Evolutionary conservation across 2,113 vertebrate species (phyloP), one percentile per base, ranked within the genome.

Genomic region (Marmota flaviventris): DNA sequence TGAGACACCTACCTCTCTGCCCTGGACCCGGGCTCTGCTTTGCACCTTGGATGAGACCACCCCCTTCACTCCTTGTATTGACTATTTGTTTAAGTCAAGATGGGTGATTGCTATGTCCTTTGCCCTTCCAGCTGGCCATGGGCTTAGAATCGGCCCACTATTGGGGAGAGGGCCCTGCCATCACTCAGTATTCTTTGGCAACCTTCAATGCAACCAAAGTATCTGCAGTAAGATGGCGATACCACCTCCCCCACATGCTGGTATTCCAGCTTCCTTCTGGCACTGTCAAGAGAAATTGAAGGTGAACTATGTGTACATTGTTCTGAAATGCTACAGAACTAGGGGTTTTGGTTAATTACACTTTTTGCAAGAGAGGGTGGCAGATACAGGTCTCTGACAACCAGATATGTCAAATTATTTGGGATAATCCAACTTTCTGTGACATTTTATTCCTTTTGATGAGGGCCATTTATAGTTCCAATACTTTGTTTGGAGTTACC

Each of bases 381-480:
- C 17, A 20, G 69, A 2, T 34, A 17, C 11, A 83, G 16, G n/a
- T 53, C 24, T 75, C 48, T 76, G 29, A 79, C 27, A 63, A 37
- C 13, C 42, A 76, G 56, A 86, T 37, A 51, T 39, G n/a, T 39
- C 81, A 27, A 93, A 48, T 83, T 84, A 34, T 86, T 56, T 79
- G 13, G 39, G 58, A 77, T 2, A 72, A 12, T 39, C 70, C 81
- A 73, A 72, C 81, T 82, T 82, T 81, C 72, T 69, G 6, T 76
- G 13, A 4, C 32, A 63, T 93, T 96, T 82, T 75, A 58, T 89
- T 86, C 48, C 84, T 85, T 81, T 67, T 51, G n/a, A 2, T 39
- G 32, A 81, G 65, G 11, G 4, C 32, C 39, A 51, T 83, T 89
- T 94, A 37, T 45, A 92, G 90, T 94, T 94, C 81, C 86, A 93